phyloP scores from a whole-genome alignment of 2,888 invertebrate genomes.

The Pecten maximus region DNA sequence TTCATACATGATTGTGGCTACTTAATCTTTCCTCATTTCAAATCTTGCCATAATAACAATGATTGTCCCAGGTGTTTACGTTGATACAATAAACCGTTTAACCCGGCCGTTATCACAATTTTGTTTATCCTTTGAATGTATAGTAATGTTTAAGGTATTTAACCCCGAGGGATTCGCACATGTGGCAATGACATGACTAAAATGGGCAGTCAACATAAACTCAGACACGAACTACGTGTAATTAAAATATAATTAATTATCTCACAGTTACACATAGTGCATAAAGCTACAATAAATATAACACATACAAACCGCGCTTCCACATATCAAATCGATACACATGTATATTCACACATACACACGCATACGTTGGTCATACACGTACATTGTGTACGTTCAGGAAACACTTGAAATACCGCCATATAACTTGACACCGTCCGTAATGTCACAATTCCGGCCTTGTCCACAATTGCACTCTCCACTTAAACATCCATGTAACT shows the following conservation, averaged over 20 bases:
- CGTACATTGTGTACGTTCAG: not conserved
- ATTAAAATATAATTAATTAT: not conserved
- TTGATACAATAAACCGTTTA: not conserved
- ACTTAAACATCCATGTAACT: not conserved
- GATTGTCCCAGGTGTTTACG: not conserved
- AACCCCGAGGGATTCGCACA: not conserved
- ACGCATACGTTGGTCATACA: not conserved
- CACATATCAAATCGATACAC: not conserved
- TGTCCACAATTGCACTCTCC: not conserved
- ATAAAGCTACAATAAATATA: too few species aligned
- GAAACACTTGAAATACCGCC: not conserved
- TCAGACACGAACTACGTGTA: not conserved
- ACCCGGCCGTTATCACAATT: not conserved
- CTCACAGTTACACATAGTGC: not conserved
- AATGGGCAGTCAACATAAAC: not conserved
- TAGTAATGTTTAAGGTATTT: not conserved
- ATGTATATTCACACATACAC: slow-evolving; percentile 7
- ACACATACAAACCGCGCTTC: too few species aligned
- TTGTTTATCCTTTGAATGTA: not conserved
- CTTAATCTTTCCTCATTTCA: not conserved
- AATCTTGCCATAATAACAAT: not conserved
- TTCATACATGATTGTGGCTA: not conserved
- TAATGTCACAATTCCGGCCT: not conserved
- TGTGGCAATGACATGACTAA: not conserved
- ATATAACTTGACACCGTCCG: not conserved